These are phyloP conservation scores for Rhagonycha lutea DNA, from an alignment of 2,888 invertebrate genomes.

Conservation along the genomic window DNA sequence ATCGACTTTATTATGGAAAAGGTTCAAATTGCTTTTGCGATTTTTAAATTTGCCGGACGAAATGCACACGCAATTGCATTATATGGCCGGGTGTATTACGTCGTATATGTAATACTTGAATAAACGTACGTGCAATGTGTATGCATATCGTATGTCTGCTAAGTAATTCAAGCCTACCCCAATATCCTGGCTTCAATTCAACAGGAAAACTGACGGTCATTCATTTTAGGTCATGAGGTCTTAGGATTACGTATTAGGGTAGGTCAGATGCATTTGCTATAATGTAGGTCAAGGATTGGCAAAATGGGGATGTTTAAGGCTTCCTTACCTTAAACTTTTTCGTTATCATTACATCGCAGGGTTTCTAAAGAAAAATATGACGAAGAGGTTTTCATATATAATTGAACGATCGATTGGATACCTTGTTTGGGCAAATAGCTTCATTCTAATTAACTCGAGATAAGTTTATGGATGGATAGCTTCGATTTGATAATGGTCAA, in stretches of 20 bases:
- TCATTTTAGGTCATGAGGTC: conserved; percentile 25
- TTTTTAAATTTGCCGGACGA: neutral
- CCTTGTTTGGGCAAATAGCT: neutral
- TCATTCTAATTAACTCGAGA: neutral
- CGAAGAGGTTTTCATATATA: neutral
- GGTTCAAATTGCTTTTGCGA: neutral
- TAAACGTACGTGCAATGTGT: conserved; percentile 11
- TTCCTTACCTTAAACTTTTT: neutral
- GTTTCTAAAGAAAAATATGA: neutral
- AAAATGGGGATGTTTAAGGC: neutral
- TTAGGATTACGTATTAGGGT: conserved; percentile 20
- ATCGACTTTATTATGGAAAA: neutral
- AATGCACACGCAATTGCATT: conserved; percentile 25
- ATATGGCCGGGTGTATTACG: conserved; percentile 17
- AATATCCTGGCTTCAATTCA: conserved; percentile 24
- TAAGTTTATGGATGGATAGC: neutral
- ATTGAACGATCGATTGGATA: neutral
- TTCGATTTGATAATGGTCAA: neutral
- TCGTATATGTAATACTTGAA: neutral
- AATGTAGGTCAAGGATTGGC: conserved; percentile 13
- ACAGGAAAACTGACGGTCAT: conserved; percentile 19
- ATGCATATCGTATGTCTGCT: conserved; percentile 19
- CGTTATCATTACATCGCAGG: neutral
- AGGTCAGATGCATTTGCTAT: conserved; percentile 16
- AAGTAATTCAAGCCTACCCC: conserved; percentile 26